Conservation (phyloP, 1,140 invertebrate species). For the Sitodiplosis mosellana region DNA sequence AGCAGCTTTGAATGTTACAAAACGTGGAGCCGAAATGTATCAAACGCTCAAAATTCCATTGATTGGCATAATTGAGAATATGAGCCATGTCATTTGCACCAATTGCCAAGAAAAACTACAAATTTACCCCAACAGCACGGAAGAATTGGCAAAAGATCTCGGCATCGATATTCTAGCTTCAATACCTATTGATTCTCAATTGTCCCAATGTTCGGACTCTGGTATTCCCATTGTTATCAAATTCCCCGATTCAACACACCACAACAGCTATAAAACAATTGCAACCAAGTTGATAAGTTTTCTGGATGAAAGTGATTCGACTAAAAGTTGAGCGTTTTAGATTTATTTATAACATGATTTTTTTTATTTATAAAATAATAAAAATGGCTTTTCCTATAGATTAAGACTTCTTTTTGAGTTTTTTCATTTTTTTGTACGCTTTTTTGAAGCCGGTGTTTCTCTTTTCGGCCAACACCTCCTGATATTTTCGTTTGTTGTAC, state of each 20-base stretch:
- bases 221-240: conserved; percentile 62
- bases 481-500: conserved; percentile 70
- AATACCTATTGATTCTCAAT: conserved; percentile 52
- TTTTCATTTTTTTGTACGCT: conserved; percentile 20
- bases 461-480: conserved; percentile 55
- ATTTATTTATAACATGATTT: no score
- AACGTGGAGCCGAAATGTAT: conserved; percentile 63
- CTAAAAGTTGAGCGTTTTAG: no score
- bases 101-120: conserved; percentile 43
- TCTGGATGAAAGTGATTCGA: no score
- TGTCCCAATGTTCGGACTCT: conserved; percentile 49
- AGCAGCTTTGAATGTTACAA: conserved; percentile 61
- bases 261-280: no score
- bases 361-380: conserved; percentile 1
- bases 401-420: conserved; percentile 19
- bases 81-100: conserved; percentile 53
- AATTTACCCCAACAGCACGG: conserved; percentile 38
- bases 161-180: conserved; percentile 41
- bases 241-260: conserved; percentile 29
- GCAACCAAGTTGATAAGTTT: no score
- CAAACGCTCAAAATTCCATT: conserved; percentile 60
- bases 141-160: conserved; percentile 31
- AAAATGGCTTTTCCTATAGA: no score
- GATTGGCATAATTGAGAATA: conserved; percentile 70
- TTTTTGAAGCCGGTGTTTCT: conserved; percentile 28